phyloP scores from a whole-genome alignment of 2,888 invertebrate genomes.

The Hermodice carunculata region DNA sequence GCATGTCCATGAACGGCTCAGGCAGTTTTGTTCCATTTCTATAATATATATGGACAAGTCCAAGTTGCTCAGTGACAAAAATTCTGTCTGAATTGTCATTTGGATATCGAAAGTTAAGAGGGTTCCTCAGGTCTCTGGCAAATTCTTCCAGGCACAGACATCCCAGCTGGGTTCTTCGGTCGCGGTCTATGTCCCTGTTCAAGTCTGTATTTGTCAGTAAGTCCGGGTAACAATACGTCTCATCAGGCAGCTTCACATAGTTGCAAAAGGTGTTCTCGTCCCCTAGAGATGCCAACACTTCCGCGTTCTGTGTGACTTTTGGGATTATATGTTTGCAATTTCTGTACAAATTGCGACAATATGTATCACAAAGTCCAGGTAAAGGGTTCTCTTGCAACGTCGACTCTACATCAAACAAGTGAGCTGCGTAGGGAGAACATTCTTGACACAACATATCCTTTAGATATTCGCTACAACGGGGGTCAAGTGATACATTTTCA shows the following conservation, averaged over 20 bases:
- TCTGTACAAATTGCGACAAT: constrained; percentile 51
- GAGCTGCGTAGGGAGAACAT: constrained; percentile 66
- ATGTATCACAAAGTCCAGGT: constrained; percentile 57
- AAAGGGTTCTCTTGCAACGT: constrained; percentile 42
- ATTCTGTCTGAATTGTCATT: constrained; percentile 56
- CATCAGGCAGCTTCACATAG: constrained; percentile 43
- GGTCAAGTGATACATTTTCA: too few relatives aligned
- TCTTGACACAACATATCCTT: constrained; percentile 57
- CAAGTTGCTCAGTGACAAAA: constrained; percentile 62
- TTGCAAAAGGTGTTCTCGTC: constrained; percentile 57
- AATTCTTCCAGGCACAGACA: constrained; percentile 60
- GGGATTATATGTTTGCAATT: constrained; percentile 47
- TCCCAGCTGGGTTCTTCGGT: constrained; percentile 45
- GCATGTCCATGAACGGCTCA: constrained; percentile 54
- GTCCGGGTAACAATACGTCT: constrained; percentile 62
- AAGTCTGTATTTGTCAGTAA: too few relatives aligned
- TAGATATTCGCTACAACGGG: constrained; percentile 49
- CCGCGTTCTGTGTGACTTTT: constrained; percentile 36
- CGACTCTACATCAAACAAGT: constrained; percentile 60
- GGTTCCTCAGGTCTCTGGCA: constrained; percentile 25
- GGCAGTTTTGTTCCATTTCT: constrained; percentile 39
- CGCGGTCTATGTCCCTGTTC: constrained; percentile 43
- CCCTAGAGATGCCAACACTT: too few relatives aligned
- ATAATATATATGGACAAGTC: constrained; percentile 52
- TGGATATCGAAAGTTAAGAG: constrained; percentile 34